phyloP scores from a whole-genome alignment of 2,888 invertebrate genomes.

The Noctua pronuba region DNA sequence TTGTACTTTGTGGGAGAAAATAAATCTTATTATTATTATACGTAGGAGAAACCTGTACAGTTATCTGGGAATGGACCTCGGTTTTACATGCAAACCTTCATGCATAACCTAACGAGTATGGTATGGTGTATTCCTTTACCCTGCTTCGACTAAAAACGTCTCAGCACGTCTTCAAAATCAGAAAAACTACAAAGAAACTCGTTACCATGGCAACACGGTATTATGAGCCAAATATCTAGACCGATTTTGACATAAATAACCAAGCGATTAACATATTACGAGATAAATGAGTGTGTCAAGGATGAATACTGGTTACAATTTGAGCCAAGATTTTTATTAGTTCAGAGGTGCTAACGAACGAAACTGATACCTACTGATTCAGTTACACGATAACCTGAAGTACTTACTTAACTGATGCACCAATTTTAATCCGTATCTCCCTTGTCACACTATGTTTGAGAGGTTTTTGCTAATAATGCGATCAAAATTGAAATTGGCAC shows the following conservation, averaged over 20 bases:
- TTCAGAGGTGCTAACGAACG: background rate
- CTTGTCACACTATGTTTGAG: too few species aligned
- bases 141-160: background rate
- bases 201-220: background rate
- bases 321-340: background rate
- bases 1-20: too few species aligned
- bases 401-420: too few species aligned
- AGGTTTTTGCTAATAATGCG: too few species aligned
- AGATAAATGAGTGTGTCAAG: conserved; percentile 11
- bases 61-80: too few species aligned
- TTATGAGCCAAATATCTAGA: background rate
- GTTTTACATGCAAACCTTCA: too few species aligned
- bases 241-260: background rate
- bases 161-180: background rate
- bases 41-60: too few species aligned
- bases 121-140: background rate
- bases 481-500: too few species aligned
- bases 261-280: background rate
- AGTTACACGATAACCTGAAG: background rate
- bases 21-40: too few species aligned
- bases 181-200: background rate
- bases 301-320: conserved; percentile 7
- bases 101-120: background rate
- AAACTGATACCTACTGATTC: conserved; percentile 4
- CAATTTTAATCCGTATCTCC: background rate